phyloP scores from a whole-genome alignment of 2,113 vertebrate species.

The Eptatretus burgeri region DNA sequence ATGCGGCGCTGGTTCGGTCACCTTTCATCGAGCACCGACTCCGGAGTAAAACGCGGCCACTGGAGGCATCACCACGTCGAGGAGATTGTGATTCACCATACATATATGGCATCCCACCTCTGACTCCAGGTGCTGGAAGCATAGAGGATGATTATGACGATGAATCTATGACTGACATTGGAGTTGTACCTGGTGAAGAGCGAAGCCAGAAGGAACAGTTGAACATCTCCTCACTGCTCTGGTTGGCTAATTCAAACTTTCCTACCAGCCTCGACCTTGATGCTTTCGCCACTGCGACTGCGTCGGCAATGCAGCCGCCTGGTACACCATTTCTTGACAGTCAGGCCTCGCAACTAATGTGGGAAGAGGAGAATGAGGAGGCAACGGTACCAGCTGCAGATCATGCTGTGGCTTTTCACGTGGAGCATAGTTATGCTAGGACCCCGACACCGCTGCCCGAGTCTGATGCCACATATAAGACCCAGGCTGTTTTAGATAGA shows the following conservation, averaged over 20 bases:
- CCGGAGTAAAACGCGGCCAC: constrained; percentile 11
- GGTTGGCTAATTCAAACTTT: constrained; percentile 19
- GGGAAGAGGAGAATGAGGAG: constrained; percentile 27
- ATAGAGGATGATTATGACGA: no score
- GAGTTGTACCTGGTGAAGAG: constrained; percentile 10
- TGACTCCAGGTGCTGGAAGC: no score
- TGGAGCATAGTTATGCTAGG: constrained; percentile 54
- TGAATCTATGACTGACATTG: no score
- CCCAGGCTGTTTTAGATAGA: neutral
- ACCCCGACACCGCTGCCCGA: constrained; percentile 11
- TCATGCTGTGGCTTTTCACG: neutral
- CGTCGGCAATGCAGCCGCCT: constrained; percentile 19
- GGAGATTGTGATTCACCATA: neutral
- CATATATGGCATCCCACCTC: neutral
- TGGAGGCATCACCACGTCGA: constrained; percentile 1
- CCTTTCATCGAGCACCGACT: constrained; percentile 17
- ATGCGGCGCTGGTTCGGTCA: constrained; percentile 42
- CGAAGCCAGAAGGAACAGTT: constrained; percentile 23
- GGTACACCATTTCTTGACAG: constrained; percentile 4
- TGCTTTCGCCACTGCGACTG: constrained; percentile 32
- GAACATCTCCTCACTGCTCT: constrained; percentile 23
- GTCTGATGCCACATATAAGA: neutral
- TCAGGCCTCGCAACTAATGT: constrained; percentile 28
- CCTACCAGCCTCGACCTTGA: constrained; percentile 24
- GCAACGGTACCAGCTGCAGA: no score